Evolutionary conservation across 1,140 invertebrate genomes (phyloP), one percentile per base, ranked within the genome.

Genomic region (Ceratosolen fusciceps): DNA sequence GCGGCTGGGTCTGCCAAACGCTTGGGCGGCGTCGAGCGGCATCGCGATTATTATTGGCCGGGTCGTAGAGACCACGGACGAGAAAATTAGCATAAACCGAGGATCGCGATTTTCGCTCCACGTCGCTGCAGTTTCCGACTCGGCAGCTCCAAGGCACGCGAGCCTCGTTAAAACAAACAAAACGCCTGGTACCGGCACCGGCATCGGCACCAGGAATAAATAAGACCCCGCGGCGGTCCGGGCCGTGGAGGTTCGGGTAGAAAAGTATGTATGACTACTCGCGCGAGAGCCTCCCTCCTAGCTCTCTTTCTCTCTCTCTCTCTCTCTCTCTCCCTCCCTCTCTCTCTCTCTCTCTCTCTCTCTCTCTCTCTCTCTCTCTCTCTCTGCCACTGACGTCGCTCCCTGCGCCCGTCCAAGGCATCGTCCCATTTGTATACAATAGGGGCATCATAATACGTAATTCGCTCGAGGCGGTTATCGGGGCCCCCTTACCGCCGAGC

Each of bases 361-460:
- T 12, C 2, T 5, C 1, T 29, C 14, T 31, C 5, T 14, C 8
- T 31, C 16, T 10, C 24, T 60, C 14, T 60, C 2, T 34, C 62
- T n/a, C 14, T 9, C 0, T n/a, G 0, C 14, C 12, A 24, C 54
- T 1, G 9, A 12, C 24, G 2, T 8, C 24, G 54, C 24, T n/a
- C n/a, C n/a, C n/a, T n/a, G n/a, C n/a, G 14, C 5, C 12, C 26
- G 14, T 14, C 14, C 24, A 26, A n/a, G 26, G 62, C 37, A 34
- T 39, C 60, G 24, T 84, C 83, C 84, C 86, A 88, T 88, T 88
- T 88, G 87, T 88, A 89, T 89, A 89, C 88, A 89, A 89, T 88
- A 87, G 88, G n/a, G 83, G 85, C 84, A 88, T 88, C 87, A 87
- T 88, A 88, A 89, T 88, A 86, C 85, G 84, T 86, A 88, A 88